A percentile compares a stretch with the other conserved stretches of the same genome.
phyloP scores from a whole-genome alignment of 2,888 invertebrate genomes.

The Pyrrhia umbra region DNA sequence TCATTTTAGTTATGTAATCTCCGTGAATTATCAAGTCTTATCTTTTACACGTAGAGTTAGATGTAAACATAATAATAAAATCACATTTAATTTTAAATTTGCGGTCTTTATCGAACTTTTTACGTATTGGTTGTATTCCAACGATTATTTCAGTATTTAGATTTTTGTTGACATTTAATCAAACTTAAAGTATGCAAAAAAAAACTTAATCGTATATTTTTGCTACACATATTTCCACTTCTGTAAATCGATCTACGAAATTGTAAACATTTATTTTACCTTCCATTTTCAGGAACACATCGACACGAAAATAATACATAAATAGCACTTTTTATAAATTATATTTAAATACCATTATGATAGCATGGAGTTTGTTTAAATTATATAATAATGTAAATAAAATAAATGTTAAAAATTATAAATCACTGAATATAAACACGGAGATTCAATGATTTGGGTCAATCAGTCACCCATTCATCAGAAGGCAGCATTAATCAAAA shows the following conservation, averaged over 20 bases:
- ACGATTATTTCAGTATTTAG: too few species aligned
- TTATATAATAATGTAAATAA: constrained; percentile 13
- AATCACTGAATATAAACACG: constrained; percentile 28
- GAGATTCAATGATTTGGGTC: constrained; percentile 52
- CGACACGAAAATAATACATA: too few species aligned
- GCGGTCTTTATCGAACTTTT: constrained; percentile 10
- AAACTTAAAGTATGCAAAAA: too few species aligned
- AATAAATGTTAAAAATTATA: constrained; percentile 32
- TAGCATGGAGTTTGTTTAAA: not conserved
- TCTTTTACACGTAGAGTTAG: constrained; percentile 25
- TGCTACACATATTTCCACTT: too few species aligned
- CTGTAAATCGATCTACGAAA: too few species aligned
- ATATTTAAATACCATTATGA: too few species aligned
- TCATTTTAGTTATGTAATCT: constrained; percentile 11
- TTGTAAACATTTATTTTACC: too few species aligned
- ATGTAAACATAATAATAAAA: constrained; percentile 41
- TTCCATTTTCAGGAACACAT: too few species aligned
- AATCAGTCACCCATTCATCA: constrained; percentile 55
- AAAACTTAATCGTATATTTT: too few species aligned
- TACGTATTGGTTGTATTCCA: not conserved
- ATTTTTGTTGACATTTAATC: too few species aligned
- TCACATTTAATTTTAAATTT: constrained; percentile 12
- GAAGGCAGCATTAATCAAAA: constrained; percentile 55
- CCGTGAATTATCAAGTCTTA: constrained; percentile 30
- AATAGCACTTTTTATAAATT: too few species aligned